phyloP scores from a whole-genome alignment of 2,888 invertebrate genomes.

The Disparrhopalites patrizii region DNA sequence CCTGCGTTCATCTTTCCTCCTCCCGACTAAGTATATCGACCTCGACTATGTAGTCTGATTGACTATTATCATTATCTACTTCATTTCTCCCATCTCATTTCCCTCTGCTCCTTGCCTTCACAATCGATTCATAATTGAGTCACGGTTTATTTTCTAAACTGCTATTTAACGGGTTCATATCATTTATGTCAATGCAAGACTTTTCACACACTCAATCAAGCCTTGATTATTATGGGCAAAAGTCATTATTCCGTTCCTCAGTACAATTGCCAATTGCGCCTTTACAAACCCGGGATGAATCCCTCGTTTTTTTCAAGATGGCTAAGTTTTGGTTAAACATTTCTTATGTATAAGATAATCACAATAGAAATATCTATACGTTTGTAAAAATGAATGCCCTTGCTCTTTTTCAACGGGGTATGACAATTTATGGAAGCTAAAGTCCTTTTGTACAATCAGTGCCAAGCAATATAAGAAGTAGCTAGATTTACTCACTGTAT shows the following conservation, averaged over 20 bases:
- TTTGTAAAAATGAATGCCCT: no score
- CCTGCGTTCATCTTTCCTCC: not conserved
- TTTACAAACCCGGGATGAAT: no score
- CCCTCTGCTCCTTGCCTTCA: not conserved
- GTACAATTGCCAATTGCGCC: no score
- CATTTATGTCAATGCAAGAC: conserved; percentile 19
- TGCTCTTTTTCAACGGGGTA: no score
- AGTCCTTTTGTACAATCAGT: no score
- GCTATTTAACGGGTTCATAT: conserved; percentile 24
- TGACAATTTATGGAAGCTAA: no score
- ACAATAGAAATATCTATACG: no score
- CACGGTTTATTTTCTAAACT: conserved; percentile 34
- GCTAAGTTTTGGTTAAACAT: no score
- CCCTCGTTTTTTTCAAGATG: no score
- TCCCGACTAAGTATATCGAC: conserved; percentile 18
- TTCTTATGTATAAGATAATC: no score
- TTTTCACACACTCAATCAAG: conserved; percentile 15
- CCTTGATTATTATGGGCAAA: conserved; percentile 5
- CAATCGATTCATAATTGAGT: conserved; percentile 32
- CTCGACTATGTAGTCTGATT: conserved; percentile 10
- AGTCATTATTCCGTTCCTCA: not conserved
- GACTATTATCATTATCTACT: conserved; percentile 9
- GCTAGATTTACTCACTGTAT: no score
- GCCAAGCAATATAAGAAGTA: no score
- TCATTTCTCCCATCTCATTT: not conserved